phyloP scores from a whole-genome alignment of 1,140 invertebrate species.

The Triops longicaudatus region DNA sequence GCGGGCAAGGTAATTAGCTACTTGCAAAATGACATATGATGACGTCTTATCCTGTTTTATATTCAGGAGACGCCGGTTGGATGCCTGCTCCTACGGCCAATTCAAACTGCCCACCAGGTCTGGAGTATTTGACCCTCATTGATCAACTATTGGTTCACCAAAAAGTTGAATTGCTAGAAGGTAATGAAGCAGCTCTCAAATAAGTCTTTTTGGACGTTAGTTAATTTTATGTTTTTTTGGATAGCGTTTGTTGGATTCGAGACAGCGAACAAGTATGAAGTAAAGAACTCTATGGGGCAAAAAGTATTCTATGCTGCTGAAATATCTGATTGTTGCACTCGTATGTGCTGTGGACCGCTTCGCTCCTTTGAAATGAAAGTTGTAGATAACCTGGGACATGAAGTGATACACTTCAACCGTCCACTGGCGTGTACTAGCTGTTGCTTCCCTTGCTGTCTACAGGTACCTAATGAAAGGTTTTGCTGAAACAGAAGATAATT shows the following conservation, averaged over 20 bases:
- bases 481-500: neutral
- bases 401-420: constrained; percentile 66
- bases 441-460: constrained; percentile 74
- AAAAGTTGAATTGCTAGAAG: constrained; percentile 75
- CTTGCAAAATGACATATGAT: neutral
- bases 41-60: neutral
- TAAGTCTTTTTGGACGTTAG: constrained; percentile 18
- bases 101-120: constrained; percentile 74
- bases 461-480: constrained; percentile 43
- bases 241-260: constrained; percentile 72
- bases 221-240: constrained; percentile 29
- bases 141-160: constrained; percentile 81
- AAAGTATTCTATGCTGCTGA: constrained; percentile 77
- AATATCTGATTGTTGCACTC: constrained; percentile 66
- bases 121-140: constrained; percentile 86
- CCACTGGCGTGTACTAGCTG: constrained; percentile 68
- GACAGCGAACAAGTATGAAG: constrained; percentile 78
- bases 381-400: constrained; percentile 62
- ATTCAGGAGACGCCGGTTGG: constrained; percentile 48
- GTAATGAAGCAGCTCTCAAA: constrained; percentile 38
- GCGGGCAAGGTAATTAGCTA: neutral
- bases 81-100: constrained; percentile 60
- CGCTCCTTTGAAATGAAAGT: constrained; percentile 80
- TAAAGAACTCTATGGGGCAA: constrained; percentile 65
- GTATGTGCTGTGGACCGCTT: constrained; percentile 65